Percentiles rank a stretch among this genome's conserved stretches.
phyloP scores from a whole-genome alignment of 2,797 vertebrate species.

The Mallotus villosus region DNA sequence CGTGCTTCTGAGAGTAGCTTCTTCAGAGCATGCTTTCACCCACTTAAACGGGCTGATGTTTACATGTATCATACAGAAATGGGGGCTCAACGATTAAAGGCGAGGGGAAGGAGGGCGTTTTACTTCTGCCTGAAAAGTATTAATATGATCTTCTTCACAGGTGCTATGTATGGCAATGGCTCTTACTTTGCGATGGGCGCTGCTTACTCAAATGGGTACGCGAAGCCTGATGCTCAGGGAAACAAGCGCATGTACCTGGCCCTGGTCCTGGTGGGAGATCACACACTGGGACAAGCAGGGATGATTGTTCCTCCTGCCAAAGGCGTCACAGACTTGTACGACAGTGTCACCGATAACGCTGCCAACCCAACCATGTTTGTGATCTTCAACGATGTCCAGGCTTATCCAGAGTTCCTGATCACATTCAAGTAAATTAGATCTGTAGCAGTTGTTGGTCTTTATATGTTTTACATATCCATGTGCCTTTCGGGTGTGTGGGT shows the following conservation, averaged over 20 bases:
- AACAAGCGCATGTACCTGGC: conserved; percentile 66
- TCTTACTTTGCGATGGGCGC: conserved; percentile 72
- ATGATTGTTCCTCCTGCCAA: conserved; percentile 58
- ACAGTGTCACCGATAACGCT: conserved; percentile 57
- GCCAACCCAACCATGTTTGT: conserved; percentile 60
- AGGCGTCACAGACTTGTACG: conserved; percentile 54
- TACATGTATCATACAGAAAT: too few species aligned
- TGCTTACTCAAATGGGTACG: conserved; percentile 46
- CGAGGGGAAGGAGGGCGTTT: too few species aligned
- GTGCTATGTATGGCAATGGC: conserved; percentile 58
- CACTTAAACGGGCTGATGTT: not conserved
- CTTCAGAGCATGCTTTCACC: too few species aligned
- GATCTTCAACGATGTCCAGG: conserved; percentile 68
- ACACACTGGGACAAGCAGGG: not conserved
- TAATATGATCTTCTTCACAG: conserved; percentile 30
- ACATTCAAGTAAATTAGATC: conserved; percentile 51
- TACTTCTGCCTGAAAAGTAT: too few species aligned
- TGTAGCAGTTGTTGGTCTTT: not conserved
- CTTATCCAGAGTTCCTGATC: conserved; percentile 75
- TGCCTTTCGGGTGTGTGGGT: not conserved
- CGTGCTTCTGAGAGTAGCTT: too few species aligned
- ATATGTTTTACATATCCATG: not conserved
- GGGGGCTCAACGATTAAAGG: not conserved
- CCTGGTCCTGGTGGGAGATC: conserved; percentile 70
- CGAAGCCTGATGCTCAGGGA: not conserved